These are phyloP conservation scores for Aldrovandia affinis DNA, from an alignment of 2,797 vertebrate species.

Conservation along the genomic window DNA sequence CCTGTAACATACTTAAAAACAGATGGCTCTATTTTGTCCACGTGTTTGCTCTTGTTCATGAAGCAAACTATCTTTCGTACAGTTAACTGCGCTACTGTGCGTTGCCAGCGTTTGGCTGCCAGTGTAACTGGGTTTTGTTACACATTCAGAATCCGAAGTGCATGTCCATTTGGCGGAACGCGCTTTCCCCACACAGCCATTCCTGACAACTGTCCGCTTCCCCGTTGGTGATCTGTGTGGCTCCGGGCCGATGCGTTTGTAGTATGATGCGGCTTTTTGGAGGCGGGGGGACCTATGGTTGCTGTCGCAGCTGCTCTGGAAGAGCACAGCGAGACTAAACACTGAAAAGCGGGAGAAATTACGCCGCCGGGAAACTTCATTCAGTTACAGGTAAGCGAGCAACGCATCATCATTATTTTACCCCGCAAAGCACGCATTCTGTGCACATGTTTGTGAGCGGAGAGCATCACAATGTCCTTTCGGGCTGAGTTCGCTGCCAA, in stretches of 20 bases:
- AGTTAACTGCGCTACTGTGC: not conserved
- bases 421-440: not conserved
- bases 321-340: not conserved
- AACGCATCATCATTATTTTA: not conserved
- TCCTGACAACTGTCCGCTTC: not conserved
- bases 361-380: not conserved
- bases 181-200: not conserved
- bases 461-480: not conserved
- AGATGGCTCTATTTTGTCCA: not conserved
- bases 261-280: constrained; percentile 19
- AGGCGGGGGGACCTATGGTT: not conserved
- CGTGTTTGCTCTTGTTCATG: constrained; percentile 12
- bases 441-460: not conserved
- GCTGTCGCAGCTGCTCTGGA: constrained; percentile 10
- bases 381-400: constrained; percentile 19
- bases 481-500: not conserved
- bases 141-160: not conserved
- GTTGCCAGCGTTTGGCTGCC: not conserved
- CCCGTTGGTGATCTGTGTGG: not conserved
- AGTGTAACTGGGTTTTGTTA: not conserved
- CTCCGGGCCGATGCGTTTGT: not conserved
- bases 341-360: constrained; percentile 9
- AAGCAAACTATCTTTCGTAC: not conserved
- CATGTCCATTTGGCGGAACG: not conserved
- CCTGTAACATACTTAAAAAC: not conserved